These are phyloP conservation scores for Aporrectodea caliginosa DNA, from an alignment of 1,140 invertebrate species.

Conservation along the genomic window DNA sequence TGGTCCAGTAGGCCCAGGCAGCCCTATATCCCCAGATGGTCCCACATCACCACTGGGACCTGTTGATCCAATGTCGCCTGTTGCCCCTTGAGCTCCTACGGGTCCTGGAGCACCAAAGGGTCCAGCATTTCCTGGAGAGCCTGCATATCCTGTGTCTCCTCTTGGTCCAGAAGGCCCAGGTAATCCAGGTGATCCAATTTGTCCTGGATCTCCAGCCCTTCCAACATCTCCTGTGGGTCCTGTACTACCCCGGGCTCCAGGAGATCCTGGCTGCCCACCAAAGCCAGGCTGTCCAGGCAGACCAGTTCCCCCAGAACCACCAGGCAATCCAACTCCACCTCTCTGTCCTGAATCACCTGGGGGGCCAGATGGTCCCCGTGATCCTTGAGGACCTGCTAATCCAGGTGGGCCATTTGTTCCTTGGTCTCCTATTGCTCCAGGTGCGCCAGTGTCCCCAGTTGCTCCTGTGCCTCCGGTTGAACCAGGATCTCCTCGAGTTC, in stretches of 20 bases:
- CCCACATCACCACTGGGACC: not conserved
- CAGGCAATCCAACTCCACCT: constrained; percentile 7
- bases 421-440: not conserved
- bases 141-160: constrained; percentile 17
- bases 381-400: not conserved
- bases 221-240: constrained; percentile 11
- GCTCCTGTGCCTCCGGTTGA: not conserved
- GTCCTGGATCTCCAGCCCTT: constrained; percentile 3
- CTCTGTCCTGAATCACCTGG: constrained; percentile 6
- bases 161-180: constrained; percentile 16
- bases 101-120: not conserved
- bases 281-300: not conserved
- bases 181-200: constrained; percentile 8
- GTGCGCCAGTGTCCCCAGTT: not conserved
- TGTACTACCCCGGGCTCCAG: constrained; percentile 2
- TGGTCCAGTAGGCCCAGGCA: not conserved
- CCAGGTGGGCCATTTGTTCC: constrained; percentile 13
- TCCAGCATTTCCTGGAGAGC: constrained; percentile 1
- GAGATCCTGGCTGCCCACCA: not conserved
- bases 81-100: not conserved
- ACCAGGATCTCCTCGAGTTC: not conserved
- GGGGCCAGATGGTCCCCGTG: not conserved
- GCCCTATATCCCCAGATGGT: not conserved
- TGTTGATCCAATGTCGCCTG: not conserved
- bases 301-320: constrained; percentile 9